phyloP scores from a whole-genome alignment of 1,140 invertebrate genomes.

The Ips typographus region DNA sequence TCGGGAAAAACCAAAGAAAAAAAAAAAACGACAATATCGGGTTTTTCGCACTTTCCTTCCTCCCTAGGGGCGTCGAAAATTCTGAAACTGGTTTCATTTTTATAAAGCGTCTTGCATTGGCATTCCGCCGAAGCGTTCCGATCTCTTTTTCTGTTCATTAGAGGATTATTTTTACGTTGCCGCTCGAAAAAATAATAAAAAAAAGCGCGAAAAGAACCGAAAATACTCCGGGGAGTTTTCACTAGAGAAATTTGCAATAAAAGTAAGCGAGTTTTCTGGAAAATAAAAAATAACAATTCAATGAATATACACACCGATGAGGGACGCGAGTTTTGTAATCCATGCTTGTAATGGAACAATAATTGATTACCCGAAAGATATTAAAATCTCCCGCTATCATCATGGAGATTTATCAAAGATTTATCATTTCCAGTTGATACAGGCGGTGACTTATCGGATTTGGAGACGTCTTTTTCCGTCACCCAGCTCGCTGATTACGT shows the following conservation, averaged over 20 bases:
- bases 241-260: constrained; percentile 1
- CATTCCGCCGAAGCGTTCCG: constrained; percentile 16
- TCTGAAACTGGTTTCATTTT: constrained; percentile 12
- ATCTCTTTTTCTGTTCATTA: constrained; percentile 26
- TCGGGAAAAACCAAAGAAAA: no score
- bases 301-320: no score
- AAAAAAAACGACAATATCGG: no score
- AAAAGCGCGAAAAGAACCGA: constrained; percentile 13
- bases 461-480: constrained; percentile 21
- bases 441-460: constrained; percentile 25
- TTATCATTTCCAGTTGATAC: constrained; percentile 27
- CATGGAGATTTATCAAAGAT: constrained; percentile 23
- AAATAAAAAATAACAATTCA: no score
- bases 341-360: constrained; percentile 13
- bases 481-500: constrained; percentile 20
- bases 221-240: constrained; percentile 12
- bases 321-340: not conserved
- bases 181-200: not conserved
- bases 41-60: no score
- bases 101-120: constrained; percentile 14
- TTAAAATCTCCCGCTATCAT: constrained; percentile 4
- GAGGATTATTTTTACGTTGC: constrained; percentile 21
- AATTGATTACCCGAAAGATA: constrained; percentile 20
- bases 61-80: no score
- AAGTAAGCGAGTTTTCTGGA: not conserved